Conservation (phyloP, 2,113 vertebrate species). For the Calonectris borealis region DNA sequence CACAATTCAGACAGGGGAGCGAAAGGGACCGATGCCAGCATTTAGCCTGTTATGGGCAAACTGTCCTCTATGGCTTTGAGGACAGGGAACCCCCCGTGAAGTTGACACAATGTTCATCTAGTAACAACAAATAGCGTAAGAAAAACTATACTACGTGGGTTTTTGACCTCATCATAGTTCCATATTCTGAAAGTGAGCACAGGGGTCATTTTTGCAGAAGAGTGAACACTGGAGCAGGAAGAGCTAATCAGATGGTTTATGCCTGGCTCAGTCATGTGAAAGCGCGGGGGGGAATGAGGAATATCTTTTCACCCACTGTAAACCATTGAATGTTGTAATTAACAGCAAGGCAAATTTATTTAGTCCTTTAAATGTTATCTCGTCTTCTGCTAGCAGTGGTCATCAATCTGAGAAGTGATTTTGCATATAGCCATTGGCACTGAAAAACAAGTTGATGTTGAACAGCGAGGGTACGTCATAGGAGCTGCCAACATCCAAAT, state of each 20-base stretch:
- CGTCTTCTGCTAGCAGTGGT: not conserved
- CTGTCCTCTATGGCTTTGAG: not conserved
- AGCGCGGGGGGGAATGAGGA: not conserved
- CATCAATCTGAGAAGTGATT: not conserved
- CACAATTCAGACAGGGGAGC: not conserved
- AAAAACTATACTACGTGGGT: not conserved
- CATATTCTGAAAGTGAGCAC: not conserved
- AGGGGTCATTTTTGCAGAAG: not conserved
- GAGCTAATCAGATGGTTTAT: not conserved
- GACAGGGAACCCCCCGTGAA: not conserved
- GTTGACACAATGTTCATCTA: not conserved
- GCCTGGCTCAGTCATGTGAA: not conserved
- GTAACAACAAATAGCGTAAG: not conserved
- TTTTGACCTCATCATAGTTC: not conserved
- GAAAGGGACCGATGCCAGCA: not conserved
- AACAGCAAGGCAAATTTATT: not conserved
- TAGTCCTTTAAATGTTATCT: not conserved
- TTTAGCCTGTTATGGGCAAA: not conserved
- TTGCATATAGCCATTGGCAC: not conserved
- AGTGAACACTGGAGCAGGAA: not conserved
- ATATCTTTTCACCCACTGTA: not conserved
- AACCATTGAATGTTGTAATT: not conserved
- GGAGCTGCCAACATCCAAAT: not conserved
- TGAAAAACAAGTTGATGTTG: not conserved
- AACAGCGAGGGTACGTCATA: not conserved